Base-by-base conservation (phyloP, 2,797 vertebrate species). In the Aotus griseimembra region DNA sequence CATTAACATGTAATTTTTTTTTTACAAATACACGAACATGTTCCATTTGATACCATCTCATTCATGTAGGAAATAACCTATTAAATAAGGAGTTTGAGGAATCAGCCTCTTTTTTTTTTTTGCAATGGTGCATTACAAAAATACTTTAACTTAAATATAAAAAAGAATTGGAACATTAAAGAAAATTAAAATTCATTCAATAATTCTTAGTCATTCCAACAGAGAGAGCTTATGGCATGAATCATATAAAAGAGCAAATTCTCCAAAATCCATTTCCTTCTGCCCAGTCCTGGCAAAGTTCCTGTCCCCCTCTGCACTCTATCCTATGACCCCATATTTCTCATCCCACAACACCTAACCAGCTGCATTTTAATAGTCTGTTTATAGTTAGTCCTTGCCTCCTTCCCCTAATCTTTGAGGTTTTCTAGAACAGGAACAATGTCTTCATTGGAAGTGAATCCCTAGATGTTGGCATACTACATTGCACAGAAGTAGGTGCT, bases 1-100 rank as follows among this genome's bases (percentile, higher is more conserved):
- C 39, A 92, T 96, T 96, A 94, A 97, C 76, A 97, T 88, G 52
- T 86, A 97, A 88, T 81, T 95, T 98, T 97, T 36, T 36, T 97
- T 97, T 97, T 94, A 33, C 30, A 50, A 98, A 44, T 77, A 96
- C 87, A 85, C 8, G 70, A 90, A 93, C 50, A 24, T 36, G 92
- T 93, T 83, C 88, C 33, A 76, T 94, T 93, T 93, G 95, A 94
- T 58, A 90, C 81, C 30, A 90, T 88, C 46, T 79, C 88, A 44
- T 79, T 95, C 8, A 3, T 82, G 67, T 87, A 83, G 36, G 91
- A 96, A 97, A 95, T 77, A 87, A 58, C 19, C 83, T 73, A 88
- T 5, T 73, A 89, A 76, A 89, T 67, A 41, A 67, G 1, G 76
- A 58, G n/a, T 88, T 44, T 77, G 15, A 97, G 46, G 76, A 81